Conservation (phyloP, 2,797 vertebrate genomes). For the Amazona ochrocephala region DNA sequence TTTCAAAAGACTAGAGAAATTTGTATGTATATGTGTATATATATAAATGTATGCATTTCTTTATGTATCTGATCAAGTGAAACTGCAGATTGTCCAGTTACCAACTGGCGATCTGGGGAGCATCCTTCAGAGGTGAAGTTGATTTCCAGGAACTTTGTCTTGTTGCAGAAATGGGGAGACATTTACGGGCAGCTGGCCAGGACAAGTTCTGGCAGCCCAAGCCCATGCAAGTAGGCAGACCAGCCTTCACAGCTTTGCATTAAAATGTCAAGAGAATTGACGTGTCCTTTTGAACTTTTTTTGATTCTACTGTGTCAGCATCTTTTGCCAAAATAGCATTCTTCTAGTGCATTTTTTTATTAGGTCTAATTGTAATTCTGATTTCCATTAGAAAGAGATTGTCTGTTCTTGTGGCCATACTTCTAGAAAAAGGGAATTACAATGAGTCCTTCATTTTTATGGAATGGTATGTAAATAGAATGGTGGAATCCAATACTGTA, state of each 20-base stretch:
- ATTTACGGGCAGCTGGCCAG: not conserved
- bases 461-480: constrained; percentile 18
- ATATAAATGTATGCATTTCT: not conserved
- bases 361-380: not conserved
- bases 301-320: not conserved
- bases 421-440: not conserved
- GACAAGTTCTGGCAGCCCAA: not conserved
- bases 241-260: not conserved
- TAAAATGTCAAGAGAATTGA: not conserved
- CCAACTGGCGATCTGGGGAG: not conserved
- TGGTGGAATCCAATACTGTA: constrained; percentile 11
- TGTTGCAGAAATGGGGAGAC: not conserved
- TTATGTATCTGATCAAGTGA: not conserved
- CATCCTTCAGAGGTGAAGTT: not conserved
- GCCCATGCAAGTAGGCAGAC: not conserved
- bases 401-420: not conserved
- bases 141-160: not conserved
- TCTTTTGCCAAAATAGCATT: not conserved
- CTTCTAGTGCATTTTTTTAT: not conserved
- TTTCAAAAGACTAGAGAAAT: not conserved
- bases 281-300: not conserved
- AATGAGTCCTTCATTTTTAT: constrained; percentile 7
- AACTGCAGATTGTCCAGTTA: not conserved
- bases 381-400: constrained; percentile 20
- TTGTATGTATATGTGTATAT: not conserved